phyloP scores from a whole-genome alignment of 2,888 invertebrate genomes.

The Saturnia pavonia region DNA sequence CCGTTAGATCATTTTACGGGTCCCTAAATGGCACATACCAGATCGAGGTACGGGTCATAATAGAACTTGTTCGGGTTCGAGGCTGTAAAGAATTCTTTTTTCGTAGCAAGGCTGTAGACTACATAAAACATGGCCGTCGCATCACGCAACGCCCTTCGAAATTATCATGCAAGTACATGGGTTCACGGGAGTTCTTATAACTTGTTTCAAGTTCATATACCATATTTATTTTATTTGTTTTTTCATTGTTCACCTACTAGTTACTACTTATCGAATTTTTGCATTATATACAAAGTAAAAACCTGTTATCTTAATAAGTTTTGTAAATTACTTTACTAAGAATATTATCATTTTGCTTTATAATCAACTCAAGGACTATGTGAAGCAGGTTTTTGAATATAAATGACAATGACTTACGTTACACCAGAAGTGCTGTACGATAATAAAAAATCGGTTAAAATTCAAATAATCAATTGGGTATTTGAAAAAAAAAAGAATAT shows the following conservation, averaged over 20 bases:
- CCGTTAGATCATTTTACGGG: too few species aligned
- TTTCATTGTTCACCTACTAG: background rate
- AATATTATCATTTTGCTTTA: too few species aligned
- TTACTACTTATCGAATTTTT: too few species aligned
- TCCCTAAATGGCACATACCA: background rate
- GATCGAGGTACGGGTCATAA: background rate
- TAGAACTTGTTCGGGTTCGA: background rate
- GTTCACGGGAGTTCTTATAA: conserved; percentile 11
- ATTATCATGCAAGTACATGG: background rate
- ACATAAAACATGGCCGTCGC: background rate
- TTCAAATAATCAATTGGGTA: too few species aligned
- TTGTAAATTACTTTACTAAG: too few species aligned
- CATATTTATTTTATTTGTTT: background rate
- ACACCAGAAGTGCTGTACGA: too few species aligned
- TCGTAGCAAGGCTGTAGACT: background rate
- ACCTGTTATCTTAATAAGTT: too few species aligned
- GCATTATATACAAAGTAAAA: background rate
- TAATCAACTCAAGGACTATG: too few species aligned
- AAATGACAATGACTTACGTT: too few species aligned
- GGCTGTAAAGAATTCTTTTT: background rate
- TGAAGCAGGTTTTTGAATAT: too few species aligned
- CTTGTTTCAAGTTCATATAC: background rate
- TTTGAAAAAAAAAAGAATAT: too few species aligned
- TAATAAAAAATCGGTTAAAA: too few species aligned
- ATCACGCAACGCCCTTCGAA: background rate